phyloP scores from a whole-genome alignment of 2,113 vertebrate genomes.

The Rhynchomys soricoides region DNA sequence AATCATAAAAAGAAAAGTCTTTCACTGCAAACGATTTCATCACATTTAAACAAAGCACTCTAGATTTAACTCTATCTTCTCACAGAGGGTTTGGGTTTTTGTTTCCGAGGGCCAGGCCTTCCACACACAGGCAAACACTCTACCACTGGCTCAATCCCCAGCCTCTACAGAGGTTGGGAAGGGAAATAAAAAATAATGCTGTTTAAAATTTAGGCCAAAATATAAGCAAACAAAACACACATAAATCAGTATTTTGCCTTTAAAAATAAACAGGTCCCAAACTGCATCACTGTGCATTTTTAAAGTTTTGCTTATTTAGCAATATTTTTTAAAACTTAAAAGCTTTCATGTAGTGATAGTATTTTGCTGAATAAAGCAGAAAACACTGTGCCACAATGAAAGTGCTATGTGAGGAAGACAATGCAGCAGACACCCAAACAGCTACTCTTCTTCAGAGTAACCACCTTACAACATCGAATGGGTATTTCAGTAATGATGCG shows the following conservation, averaged over 20 bases:
- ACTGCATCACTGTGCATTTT: neutral
- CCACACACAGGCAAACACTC: neutral
- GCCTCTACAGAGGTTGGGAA: neutral
- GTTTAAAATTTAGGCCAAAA: neutral
- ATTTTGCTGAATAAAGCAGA: neutral
- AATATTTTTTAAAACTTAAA: constrained; percentile 12
- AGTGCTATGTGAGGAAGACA: neutral
- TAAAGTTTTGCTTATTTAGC: constrained; percentile 1
- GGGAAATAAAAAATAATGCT: neutral
- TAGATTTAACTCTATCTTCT: constrained; percentile 3
- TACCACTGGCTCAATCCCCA: neutral
- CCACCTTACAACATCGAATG: neutral
- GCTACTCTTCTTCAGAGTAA: neutral
- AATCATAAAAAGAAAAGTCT: neutral
- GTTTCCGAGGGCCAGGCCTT: neutral
- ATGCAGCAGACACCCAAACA: neutral
- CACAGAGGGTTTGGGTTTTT: neutral
- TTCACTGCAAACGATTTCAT: constrained; percentile 6
- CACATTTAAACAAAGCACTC: constrained; percentile 42
- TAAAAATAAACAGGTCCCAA: neutral
- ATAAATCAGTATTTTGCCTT: neutral
- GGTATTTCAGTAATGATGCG: neutral
- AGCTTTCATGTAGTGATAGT: neutral
- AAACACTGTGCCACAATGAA: neutral
- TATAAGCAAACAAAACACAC: neutral